Evolutionary conservation across 2,888 invertebrate species (phyloP).

Genomic region (Luperina nickerlii): DNA sequence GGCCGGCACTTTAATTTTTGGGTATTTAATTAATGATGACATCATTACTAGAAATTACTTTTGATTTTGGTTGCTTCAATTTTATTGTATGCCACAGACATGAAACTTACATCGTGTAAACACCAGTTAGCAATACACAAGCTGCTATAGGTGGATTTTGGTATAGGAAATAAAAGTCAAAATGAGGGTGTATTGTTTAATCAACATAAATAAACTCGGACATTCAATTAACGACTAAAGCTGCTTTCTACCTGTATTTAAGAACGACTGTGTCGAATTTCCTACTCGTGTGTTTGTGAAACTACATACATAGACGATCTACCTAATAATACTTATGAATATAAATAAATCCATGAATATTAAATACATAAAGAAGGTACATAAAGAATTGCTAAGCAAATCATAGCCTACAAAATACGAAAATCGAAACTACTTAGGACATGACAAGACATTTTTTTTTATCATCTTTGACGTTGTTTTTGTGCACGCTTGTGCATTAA

Average conservation of each 20-base stretch:
- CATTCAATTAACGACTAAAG: constrained; percentile 57
- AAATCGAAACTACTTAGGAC: constrained; percentile 17
- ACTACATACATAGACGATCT: constrained; percentile 35
- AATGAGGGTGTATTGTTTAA: constrained; percentile 62
- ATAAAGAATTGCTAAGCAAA: constrained; percentile 26
- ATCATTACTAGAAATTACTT: too few species aligned
- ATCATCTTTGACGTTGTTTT: background rate
- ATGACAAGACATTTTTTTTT: background rate
- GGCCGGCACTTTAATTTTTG: too few species aligned
- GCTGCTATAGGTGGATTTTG: background rate
- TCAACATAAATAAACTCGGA: constrained; percentile 64
- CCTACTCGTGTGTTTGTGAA: constrained; percentile 51
- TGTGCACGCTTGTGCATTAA: constrained; percentile 51
- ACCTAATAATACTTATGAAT: constrained; percentile 5
- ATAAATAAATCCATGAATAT: constrained; percentile 1
- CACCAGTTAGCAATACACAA: background rate
- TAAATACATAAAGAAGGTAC: background rate
- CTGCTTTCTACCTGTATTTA: constrained; percentile 53
- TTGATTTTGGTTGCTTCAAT: background rate
- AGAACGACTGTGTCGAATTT: constrained; percentile 42
- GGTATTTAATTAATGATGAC: too few species aligned
- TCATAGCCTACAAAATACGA: constrained; percentile 9
- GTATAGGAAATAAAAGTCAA: constrained; percentile 17
- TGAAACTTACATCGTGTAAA: background rate
- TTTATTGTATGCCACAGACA: background rate